Evolutionary conservation across 64 coral and sea anemone species (phyloP).

Genomic region (Platygyra sinensis): DNA sequence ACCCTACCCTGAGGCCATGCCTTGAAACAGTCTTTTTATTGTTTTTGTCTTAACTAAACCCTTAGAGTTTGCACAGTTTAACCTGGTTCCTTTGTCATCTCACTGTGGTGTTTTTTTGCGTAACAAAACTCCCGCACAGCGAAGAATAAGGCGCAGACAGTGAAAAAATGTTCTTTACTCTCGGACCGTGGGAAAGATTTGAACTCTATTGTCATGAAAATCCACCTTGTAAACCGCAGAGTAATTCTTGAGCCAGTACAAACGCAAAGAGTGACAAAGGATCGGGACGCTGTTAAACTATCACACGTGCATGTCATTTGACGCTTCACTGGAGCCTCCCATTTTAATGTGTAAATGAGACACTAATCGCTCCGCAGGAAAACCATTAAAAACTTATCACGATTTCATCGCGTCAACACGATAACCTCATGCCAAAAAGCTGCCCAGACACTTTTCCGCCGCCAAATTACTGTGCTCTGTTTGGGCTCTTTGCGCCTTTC

Average conservation of each 20-base stretch:
- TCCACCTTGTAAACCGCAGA: slow-evolving; percentile 23
- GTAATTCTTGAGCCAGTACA: background rate
- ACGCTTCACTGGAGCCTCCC: slow-evolving; percentile 20
- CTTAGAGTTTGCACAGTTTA: slow-evolving; percentile 10
- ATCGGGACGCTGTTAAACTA: background rate
- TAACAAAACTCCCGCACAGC: slow-evolving; percentile 33
- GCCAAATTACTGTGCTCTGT: background rate
- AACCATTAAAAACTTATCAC: slow-evolving; percentile 57
- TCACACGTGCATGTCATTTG: slow-evolving; percentile 69
- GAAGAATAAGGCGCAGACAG: slow-evolving; percentile 50
- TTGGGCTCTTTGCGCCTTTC: slow-evolving; percentile 50
- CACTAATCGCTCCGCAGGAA: slow-evolving; percentile 49
- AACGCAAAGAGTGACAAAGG: slow-evolving; percentile 48
- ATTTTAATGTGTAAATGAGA: slow-evolving; percentile 51
- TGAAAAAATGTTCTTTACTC: slow-evolving; percentile 70
- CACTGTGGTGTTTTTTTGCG: slow-evolving; percentile 16
- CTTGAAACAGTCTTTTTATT: background rate
- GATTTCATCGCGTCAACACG: slow-evolving; percentile 28
- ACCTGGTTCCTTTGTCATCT: background rate
- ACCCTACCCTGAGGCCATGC: background rate
- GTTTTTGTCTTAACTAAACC: background rate
- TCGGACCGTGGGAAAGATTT: slow-evolving; percentile 64
- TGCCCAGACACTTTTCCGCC: slow-evolving; percentile 24
- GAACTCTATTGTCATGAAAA: slow-evolving; percentile 53
- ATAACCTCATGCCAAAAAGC: slow-evolving; percentile 29